Conservation (phyloP, 2,797 vertebrate genomes). For the Florisuga fusca region DNA sequence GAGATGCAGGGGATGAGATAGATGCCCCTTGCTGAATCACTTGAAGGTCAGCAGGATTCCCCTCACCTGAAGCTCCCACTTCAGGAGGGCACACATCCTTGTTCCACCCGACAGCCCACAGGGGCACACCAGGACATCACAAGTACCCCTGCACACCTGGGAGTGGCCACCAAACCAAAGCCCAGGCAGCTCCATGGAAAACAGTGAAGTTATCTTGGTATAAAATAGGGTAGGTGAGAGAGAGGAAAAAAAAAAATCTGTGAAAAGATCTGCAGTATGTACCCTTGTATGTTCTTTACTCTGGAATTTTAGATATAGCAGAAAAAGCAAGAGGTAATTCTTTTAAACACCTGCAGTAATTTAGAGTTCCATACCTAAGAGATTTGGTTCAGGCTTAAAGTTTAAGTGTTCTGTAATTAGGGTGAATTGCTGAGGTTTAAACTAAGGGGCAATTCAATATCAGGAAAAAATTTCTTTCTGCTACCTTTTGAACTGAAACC, state of each 20-base stretch:
- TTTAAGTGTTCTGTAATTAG: background rate
- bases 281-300: background rate
- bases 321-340: background rate
- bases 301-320: background rate
- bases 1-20: background rate
- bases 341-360: background rate
- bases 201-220: background rate
- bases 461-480: background rate
- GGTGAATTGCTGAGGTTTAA: slow-evolving; percentile 26
- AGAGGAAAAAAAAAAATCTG: background rate
- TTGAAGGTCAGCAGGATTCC: background rate
- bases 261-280: background rate
- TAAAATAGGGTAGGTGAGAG: background rate
- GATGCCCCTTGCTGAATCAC: background rate
- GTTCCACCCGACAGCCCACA: background rate
- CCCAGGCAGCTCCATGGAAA: background rate
- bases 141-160: background rate
- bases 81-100: background rate
- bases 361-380: background rate
- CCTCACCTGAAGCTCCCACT: rapidly evolving
- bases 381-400: background rate
- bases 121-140: too few relatives aligned
- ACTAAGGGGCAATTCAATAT: background rate
- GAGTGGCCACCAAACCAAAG: background rate
- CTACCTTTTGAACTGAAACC: slow-evolving; percentile 7